Evolutionary conservation across 2,888 invertebrate genomes (phyloP).

Genomic region (Diadegma fenestrale): DNA sequence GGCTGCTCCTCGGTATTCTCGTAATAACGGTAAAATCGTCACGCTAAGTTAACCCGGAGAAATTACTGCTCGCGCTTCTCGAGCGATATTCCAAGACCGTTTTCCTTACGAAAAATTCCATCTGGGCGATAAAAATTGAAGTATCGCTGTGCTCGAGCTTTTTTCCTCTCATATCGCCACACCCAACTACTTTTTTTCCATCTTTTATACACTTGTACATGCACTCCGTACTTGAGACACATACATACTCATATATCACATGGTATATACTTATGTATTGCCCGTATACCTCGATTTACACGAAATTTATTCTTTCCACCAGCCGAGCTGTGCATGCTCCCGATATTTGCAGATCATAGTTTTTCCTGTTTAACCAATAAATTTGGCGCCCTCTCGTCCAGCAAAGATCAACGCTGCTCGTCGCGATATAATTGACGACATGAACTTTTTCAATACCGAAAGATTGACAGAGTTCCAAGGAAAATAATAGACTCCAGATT

Average conservation of each 20-base stretch:
- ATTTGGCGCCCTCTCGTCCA: not conserved
- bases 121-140: conserved; percentile 68
- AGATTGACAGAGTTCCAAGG: not conserved
- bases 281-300: conserved; percentile 7
- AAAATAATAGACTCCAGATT: no score
- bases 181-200: not conserved
- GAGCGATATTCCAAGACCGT: conserved; percentile 26
- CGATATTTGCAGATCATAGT: conserved; percentile 37
- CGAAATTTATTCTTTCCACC: conserved; percentile 37
- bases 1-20: conserved; percentile 32
- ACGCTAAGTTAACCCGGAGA: conserved; percentile 60
- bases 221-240: conserved; percentile 5
- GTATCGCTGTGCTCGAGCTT: conserved; percentile 48
- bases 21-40: conserved; percentile 64
- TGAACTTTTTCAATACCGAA: not conserved
- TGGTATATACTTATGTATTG: conserved; percentile 38
- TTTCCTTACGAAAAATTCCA: conserved; percentile 63
- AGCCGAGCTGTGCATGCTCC: conserved; percentile 9
- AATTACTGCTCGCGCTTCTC: conserved; percentile 41
- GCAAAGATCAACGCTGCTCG: not conserved
- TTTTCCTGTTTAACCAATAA: conserved; percentile 32
- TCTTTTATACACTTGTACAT: conserved; percentile 1
- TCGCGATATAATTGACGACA: not conserved
- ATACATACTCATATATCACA: no score
- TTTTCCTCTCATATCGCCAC: conserved; percentile 43